Conservation (phyloP, 2,113 vertebrate genomes). For the Vimba vimba region DNA sequence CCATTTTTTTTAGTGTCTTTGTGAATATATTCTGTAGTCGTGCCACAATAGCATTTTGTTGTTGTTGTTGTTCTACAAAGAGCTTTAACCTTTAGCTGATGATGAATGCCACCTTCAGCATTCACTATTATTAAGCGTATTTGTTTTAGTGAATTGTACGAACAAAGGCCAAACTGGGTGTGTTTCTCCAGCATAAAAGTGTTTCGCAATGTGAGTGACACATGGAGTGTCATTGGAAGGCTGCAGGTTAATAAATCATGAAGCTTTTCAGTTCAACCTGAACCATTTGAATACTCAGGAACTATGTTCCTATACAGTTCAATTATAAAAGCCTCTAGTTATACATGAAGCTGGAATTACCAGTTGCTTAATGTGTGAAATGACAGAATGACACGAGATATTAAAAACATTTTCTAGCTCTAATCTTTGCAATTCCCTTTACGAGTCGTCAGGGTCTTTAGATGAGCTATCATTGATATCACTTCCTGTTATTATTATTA, state of each 20-base stretch:
- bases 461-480: not conserved
- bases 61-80: slow-evolving; percentile 14
- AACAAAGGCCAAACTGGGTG: slow-evolving; percentile 30
- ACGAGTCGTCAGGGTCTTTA: not conserved
- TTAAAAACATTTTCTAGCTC: not conserved
- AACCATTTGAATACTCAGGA: not conserved
- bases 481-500: too few species aligned
- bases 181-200: slow-evolving; percentile 1
- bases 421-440: not conserved
- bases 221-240: not conserved
- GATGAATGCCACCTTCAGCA: not conserved
- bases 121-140: not conserved
- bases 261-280: not conserved
- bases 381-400: not conserved
- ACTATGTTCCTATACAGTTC: not conserved
- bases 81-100: not conserved
- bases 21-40: not conserved
- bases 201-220: slow-evolving; percentile 19
- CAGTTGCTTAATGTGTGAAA: not conserved
- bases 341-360: slow-evolving; percentile 15
- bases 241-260: slow-evolving; percentile 7
- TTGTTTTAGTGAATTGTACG: not conserved
- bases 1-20: not conserved
- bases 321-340: not conserved
- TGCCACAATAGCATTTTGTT: not conserved